Base-by-base conservation (phyloP, 2,888 invertebrate species). In the Quadroppia sp. region DNA sequence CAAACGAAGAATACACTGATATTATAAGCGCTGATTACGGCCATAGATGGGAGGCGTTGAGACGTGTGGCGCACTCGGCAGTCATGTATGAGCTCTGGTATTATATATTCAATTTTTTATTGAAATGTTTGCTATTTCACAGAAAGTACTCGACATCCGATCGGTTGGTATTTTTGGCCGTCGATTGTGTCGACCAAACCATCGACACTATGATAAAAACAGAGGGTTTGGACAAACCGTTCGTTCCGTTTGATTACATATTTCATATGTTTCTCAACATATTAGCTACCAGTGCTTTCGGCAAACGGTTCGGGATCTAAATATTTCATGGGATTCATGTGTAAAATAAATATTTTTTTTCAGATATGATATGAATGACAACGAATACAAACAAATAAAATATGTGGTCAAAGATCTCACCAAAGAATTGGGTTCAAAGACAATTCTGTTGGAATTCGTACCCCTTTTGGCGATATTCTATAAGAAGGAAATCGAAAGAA, bases 141-240 rank as follows among this genome's bases (percentile, higher is more conserved):
- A 45, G 70, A 11, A 70, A 70, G 25, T 70, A 70, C 70, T 20
- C 70, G 11, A 70, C 11, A 6, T 20, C 40, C 2, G 70, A 70
- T 40, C 23, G 45, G 1, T 42, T 70, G 28, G 45, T 40, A 3
- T 28, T 45, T 48, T 50, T 28, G 9, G 40, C n/a, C 17, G 23
- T 2, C n/a, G 70, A 70, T 48, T n/a, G 17, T 28, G 50, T 70
- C 1, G 70, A 70, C n/a, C 20, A 70, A 36, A 70, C 70, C 20
- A 36, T 70, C 15, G 30, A 70, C 1, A 28, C 23, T 17, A 48
- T 48, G n/a, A 15, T 40, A 7, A 30, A 50, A 13, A 70, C 42
- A 9, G 48, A 70, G n/a, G 70, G 70, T 3, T 6, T 64, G 15
- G 36, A 64, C 36, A 64, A 64, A 6, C n/a, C 61, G 1, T 64